Conservation (phyloP, 2,797 vertebrate genomes). For the Rhynchonycteris naso region DNA sequence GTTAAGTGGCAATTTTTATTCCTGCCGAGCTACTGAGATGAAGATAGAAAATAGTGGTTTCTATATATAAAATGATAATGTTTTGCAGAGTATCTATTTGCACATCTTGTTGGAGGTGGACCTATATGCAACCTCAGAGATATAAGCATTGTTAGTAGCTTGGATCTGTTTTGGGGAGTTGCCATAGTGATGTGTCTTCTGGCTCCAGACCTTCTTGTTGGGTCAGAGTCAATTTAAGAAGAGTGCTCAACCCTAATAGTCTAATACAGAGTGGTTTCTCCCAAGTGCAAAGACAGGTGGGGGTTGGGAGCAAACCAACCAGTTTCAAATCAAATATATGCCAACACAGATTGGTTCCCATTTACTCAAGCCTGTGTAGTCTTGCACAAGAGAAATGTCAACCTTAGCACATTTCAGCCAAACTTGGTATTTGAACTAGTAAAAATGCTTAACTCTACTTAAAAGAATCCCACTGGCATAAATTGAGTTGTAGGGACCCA, state of each 20-base stretch:
- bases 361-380: background rate
- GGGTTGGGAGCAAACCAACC: background rate
- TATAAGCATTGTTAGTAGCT: background rate
- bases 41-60: background rate
- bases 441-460: background rate
- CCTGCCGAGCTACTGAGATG: background rate
- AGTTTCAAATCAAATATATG: background rate
- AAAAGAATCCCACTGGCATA: background rate
- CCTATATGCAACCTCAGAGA: background rate
- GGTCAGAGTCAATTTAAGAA: background rate
- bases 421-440: conserved; percentile 24
- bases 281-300: background rate
- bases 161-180: conserved; percentile 48
- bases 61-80: background rate
- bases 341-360: background rate
- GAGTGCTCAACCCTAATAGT: background rate
- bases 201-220: background rate
- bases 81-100: conserved; percentile 24
- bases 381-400: background rate
- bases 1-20: background rate
- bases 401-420: background rate
- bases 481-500: background rate
- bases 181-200: background rate
- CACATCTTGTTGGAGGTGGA: conserved; percentile 1
- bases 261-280: background rate